These are phyloP conservation scores for Acomys russatus DNA, from an alignment of 2,797 vertebrate genomes.

Conservation along the genomic window DNA sequence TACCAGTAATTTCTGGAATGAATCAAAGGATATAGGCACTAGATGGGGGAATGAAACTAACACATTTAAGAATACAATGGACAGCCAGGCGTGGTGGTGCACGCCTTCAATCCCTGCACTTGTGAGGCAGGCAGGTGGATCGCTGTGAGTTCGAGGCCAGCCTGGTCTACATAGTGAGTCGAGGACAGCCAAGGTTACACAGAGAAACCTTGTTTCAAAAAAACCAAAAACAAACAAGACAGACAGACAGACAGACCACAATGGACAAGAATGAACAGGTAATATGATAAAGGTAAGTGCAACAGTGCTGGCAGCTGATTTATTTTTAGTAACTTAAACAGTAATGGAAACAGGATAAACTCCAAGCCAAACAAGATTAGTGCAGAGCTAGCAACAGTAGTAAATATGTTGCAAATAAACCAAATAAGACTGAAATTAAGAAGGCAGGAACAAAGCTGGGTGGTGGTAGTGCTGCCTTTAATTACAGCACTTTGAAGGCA, in stretches of 20 bases:
- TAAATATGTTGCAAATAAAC: constrained; percentile 6
- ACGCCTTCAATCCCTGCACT: too few relatives aligned
- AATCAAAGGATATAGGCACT: background rate
- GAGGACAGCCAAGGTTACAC: too few relatives aligned
- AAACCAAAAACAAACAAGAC: too few relatives aligned
- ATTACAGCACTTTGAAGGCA: background rate
- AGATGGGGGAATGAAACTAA: background rate
- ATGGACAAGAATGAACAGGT: background rate
- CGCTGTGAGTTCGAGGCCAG: too few relatives aligned
- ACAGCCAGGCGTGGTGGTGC: too few relatives aligned
- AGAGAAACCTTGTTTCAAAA: too few relatives aligned
- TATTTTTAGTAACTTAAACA: background rate
- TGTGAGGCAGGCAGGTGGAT: too few relatives aligned
- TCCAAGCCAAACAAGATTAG: constrained; percentile 28
- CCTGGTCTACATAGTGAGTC: too few relatives aligned
- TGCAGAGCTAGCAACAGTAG: background rate
- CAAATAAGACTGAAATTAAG: constrained; percentile 37
- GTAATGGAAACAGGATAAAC: constrained; percentile 2
- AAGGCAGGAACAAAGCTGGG: background rate
- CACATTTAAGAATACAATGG: background rate
- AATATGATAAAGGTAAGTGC: background rate
- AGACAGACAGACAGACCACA: background rate
- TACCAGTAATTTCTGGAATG: constrained; percentile 1
- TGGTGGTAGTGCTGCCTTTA: background rate
- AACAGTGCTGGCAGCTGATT: background rate